Base-by-base conservation (phyloP, 53 echinoderm and acorn worm species). In the Astropecten irregularis region DNA sequence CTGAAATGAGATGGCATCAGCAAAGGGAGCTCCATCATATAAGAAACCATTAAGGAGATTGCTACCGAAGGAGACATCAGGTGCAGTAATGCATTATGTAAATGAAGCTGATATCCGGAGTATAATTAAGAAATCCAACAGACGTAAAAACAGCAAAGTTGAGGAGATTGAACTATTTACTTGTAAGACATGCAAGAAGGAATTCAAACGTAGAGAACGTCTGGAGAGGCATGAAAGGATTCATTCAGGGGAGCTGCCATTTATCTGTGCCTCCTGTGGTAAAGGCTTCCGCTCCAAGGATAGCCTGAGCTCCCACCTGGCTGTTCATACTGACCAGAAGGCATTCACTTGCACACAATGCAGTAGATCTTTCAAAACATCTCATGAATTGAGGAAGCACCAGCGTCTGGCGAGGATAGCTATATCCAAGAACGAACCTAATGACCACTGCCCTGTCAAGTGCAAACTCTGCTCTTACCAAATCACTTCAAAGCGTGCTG, bases 361-460 rank as follows among this genome's bases (percentile, higher is more conserved):
- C 39, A 56, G 25, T 1, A 56, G 55, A 35, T 9, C 32, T 0
- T 74, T 57, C 40, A 74, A 55, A 38, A 74, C 74, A 15, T 56
- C 56, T 9, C 74, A 74, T 25, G 22, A 74, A 39, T 33, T 74
- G 38, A 37, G 74, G 39, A 74, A 74, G 39, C 74, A 74, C 40
- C 38, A 74, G 57, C 74, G 74, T 13, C 57, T 74, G 57, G 15
- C 57, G 0, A 74, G 39, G 27, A 29, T 57, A 8, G 74, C 74
- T 1, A 39, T 74, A 32, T 74, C 74, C 4, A 74, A 40, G 39
- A 51, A 53, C 18, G 74, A 74, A 25, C 74, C 74, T 13, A 74
- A 57, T 56, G 55, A 74, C 8, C 74, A 74, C 6, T 5, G 26
- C 38, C 57, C 74, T 31, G 74, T 74, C 39, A 74, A 74, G 39